These are phyloP conservation scores for Melanostoma scalare DNA, from an alignment of 2,888 invertebrate species.

Conservation along the genomic window DNA sequence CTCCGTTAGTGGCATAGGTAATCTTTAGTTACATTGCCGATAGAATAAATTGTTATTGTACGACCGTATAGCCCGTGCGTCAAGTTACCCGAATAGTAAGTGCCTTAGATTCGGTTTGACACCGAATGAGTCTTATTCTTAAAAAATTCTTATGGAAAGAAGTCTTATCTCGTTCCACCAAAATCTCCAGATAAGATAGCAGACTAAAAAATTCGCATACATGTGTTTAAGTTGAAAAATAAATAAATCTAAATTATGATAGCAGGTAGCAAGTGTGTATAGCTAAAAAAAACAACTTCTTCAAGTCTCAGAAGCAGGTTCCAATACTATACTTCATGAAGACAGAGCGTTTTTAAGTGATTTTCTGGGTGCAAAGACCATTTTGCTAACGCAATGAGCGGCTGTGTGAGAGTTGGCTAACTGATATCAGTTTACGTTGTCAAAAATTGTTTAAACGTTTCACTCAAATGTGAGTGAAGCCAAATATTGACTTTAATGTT, in stretches of 20 bases:
- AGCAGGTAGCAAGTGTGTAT: background rate
- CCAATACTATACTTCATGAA: too few relatives aligned
- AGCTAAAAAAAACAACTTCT: too few relatives aligned
- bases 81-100: background rate
- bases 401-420: too few relatives aligned
- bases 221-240: conserved; percentile 40
- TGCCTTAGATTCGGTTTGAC: background rate
- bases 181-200: conserved; percentile 64
- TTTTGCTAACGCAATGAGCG: too few relatives aligned
- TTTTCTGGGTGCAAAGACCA: too few relatives aligned
- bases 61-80: conserved; percentile 38
- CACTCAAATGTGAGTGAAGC: background rate
- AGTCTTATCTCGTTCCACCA: conserved; percentile 43
- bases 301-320: too few relatives aligned
- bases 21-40: too few relatives aligned
- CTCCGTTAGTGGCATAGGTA: conserved; percentile 12
- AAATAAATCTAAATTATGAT: conserved; percentile 39
- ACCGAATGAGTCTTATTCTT: conserved; percentile 17
- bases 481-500: background rate
- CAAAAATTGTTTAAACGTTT: too few relatives aligned
- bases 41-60: conserved; percentile 48
- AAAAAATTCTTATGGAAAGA: conserved; percentile 10
- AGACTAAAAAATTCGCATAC: conserved; percentile 5
- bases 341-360: too few relatives aligned
- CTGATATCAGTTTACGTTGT: too few relatives aligned